Evolutionary conservation across 2,888 invertebrate genomes (phyloP).

Genomic region (Leptinotarsa juncta): DNA sequence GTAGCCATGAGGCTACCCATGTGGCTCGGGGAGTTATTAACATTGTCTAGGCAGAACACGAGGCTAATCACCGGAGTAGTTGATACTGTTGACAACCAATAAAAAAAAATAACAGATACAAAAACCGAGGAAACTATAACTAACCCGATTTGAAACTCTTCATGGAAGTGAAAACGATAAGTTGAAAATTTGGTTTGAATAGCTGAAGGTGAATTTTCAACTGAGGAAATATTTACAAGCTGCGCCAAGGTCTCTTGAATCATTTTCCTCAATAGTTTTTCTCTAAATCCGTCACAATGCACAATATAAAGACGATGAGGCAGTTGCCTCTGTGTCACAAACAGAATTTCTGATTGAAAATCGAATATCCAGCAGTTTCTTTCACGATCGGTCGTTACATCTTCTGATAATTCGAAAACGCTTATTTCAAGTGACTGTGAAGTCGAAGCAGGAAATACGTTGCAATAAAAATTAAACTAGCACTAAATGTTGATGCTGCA

Average conservation of each 20-base stretch:
- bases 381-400: neutral
- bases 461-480: conserved; percentile 1
- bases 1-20: no score
- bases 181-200: no score
- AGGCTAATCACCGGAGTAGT: no score
- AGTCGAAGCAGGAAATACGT: conserved; percentile 2
- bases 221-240: no score
- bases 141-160: no score
- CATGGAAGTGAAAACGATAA: no score
- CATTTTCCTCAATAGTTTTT: neutral
- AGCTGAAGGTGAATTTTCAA: no score
- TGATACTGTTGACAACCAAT: no score
- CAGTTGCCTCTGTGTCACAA: neutral
- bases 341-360: conserved; percentile 7
- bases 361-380: neutral
- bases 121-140: no score
- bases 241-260: neutral
- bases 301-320: neutral
- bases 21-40: no score
- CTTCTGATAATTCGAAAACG: neutral
- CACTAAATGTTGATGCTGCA: neutral
- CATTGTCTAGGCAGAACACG: no score
- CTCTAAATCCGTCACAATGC: neutral
- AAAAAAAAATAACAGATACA: no score
- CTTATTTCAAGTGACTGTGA: neutral